A percentile compares a stretch with the other conserved stretches of the same genome.
phyloP scores from a whole-genome alignment of 2,113 vertebrate species.

The Cynopterus brachyotis region DNA sequence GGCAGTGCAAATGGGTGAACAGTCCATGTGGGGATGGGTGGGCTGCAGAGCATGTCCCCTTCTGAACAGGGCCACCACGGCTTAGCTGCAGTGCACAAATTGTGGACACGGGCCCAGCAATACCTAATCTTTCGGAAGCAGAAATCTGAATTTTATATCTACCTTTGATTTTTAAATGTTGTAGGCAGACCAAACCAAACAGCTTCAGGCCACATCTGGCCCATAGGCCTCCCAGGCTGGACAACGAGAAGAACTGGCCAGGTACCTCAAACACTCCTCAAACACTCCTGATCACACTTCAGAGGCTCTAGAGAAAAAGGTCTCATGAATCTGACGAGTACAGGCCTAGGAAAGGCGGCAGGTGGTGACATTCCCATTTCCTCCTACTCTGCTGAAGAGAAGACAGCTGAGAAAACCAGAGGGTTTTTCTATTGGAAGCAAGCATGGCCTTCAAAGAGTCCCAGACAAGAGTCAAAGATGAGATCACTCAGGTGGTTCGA shows the following conservation, averaged over 20 bases:
- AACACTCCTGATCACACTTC: not conserved
- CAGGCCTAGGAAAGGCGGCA: not conserved
- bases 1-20: not conserved
- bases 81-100: not conserved
- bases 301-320: not conserved
- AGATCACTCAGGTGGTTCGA: slow-evolving; percentile 43
- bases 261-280: not conserved
- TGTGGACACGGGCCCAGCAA: not conserved
- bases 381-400: not conserved
- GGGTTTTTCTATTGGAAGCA: not conserved
- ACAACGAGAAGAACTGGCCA: not conserved
- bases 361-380: not conserved
- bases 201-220: not conserved
- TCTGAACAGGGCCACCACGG: not conserved
- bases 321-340: not conserved
- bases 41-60: not conserved
- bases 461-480: slow-evolving; percentile 25
- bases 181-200: not conserved
- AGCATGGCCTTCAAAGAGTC: not conserved
- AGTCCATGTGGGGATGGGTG: not conserved
- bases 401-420: not conserved
- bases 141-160: not conserved
- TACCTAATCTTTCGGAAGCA: not conserved
- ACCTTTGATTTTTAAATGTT: not conserved
- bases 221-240: not conserved